Evolutionary conservation across 1,140 invertebrate species (phyloP), one percentile per base, ranked within the genome.

Genomic region (Ceratitis capitata): DNA sequence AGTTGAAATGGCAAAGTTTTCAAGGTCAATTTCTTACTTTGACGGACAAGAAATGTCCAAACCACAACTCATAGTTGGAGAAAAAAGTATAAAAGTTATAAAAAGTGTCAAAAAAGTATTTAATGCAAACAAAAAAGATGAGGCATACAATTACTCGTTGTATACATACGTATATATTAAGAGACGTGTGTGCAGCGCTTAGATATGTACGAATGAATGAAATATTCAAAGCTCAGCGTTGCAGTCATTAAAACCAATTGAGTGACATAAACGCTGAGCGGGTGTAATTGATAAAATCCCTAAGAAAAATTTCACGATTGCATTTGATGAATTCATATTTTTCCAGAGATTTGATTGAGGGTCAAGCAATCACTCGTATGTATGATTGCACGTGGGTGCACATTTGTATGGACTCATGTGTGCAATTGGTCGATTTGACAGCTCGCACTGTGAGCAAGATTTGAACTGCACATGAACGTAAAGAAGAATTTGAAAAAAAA

Each of bases 211-310:
- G 1, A 19, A 42, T 74, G 64, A 19, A n/a, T 74, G 14, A 19
- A 78, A 47, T 39, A 78, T 12, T 78, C 12, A 45, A 78, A n/a
- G n/a, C n/a, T n/a, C n/a, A n/a, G 39, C 42, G 69, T 45, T 47
- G 69, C 69, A 78, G 39, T 78, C 69, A 78, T 78, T 78, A 78
- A 78, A 78, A 78, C 39, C 39, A 32, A 78, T 45, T 78, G 69
- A 78, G 39, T 78, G 69, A 78, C 69, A 78, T 26, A 45, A 78
- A 78, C 69, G 69, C 69, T 78, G 69, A 78, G 35, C 45, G 39
- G 10, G 69, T 35, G 42, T 39, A 78, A 45, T 78, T 42, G 69
- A 39, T 45, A n/a, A 45, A 78, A 78, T 26, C 69, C 12, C 35
- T 42, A 78, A 78, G 69, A 78, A 78, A 78, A 78, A 78, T 9